Conservation (phyloP, 2,797 vertebrate species). For the Syngnathus acus region DNA sequence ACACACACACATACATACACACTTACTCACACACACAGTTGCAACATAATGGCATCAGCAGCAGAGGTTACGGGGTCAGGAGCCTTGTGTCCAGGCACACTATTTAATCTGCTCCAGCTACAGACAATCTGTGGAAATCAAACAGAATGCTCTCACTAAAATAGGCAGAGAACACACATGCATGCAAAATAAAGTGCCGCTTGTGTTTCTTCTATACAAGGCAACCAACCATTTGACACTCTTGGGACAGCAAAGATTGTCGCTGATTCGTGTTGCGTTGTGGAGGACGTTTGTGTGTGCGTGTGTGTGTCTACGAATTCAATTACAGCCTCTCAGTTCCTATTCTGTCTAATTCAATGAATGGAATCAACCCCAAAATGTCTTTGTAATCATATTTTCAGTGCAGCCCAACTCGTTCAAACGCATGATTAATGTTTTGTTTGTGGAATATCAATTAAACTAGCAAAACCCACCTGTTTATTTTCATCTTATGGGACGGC, state of each 20-base stretch:
- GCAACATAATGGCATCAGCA: slow-evolving; percentile 21
- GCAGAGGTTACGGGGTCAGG: slow-evolving; percentile 43
- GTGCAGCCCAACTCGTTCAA: no score
- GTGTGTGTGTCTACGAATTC: slow-evolving; percentile 40
- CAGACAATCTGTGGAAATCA: slow-evolving; percentile 50
- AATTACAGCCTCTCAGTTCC: slow-evolving; percentile 39
- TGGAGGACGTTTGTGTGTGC: slow-evolving; percentile 11
- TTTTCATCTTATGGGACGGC: no score
- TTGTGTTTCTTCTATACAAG: slow-evolving; percentile 59
- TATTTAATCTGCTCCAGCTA: slow-evolving; percentile 46
- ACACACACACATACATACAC: slow-evolving; percentile 6
- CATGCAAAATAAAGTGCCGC: slow-evolving; percentile 15
- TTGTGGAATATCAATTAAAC: no score
- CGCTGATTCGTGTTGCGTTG: slow-evolving; percentile 41
- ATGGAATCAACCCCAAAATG: slow-evolving; percentile 38
- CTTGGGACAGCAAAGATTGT: slow-evolving; percentile 49
- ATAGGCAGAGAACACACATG: slow-evolving; percentile 19
- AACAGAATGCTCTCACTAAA: slow-evolving; percentile 38
- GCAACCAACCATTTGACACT: slow-evolving; percentile 48
- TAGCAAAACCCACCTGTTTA: no score
- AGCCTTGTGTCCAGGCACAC: slow-evolving; percentile 37
- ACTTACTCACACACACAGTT: slow-evolving; percentile 18
- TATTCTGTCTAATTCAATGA: slow-evolving; percentile 36
- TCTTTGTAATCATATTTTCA: no score
- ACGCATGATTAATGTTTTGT: no score